A percentile compares a stretch with the other conserved stretches of the same genome.
Conservation (phyloP, 2,888 invertebrate genomes). For the Cheilosia scutellata region DNA sequence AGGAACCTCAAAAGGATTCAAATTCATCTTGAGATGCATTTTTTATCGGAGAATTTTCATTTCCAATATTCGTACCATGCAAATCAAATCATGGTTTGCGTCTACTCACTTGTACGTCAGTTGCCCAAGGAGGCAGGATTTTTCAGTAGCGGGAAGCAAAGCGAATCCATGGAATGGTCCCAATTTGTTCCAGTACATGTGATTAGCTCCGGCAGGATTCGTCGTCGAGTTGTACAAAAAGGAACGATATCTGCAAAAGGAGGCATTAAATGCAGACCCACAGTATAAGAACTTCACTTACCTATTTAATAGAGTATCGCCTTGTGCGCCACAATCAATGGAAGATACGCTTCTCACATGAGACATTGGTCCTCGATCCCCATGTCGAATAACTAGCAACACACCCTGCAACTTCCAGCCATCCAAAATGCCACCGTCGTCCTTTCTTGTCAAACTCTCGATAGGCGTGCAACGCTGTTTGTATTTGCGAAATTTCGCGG, state of each 20-base stretch:
- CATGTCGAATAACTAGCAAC: slow-evolving; percentile 92
- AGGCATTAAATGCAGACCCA: background rate
- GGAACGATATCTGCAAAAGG: slow-evolving; percentile 81
- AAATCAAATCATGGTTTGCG: background rate
- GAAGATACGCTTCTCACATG: slow-evolving; percentile 91
- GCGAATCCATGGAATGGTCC: slow-evolving; percentile 95
- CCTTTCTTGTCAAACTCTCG: slow-evolving; percentile 87
- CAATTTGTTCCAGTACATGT: slow-evolving; percentile 90
- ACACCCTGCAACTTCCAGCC: slow-evolving; percentile 85
- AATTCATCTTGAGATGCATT: slow-evolving; percentile 42
- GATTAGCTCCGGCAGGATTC: slow-evolving; percentile 84
- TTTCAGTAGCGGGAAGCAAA: slow-evolving; percentile 87
- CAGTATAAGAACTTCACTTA: slow-evolving; percentile 61
- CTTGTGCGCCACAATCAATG: slow-evolving; percentile 89
- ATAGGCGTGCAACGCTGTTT: slow-evolving; percentile 90
- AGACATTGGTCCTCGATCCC: slow-evolving; percentile 94
- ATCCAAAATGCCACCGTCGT: slow-evolving; percentile 87
- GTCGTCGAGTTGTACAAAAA: slow-evolving; percentile 81
- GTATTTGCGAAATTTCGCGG: slow-evolving; percentile 88
- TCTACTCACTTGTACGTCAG: slow-evolving; percentile 87
- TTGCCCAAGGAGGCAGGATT: slow-evolving; percentile 92
- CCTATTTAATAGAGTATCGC: slow-evolving; percentile 83
- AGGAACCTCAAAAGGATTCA: slow-evolving; percentile 45
- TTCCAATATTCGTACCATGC: background rate
- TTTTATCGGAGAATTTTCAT: slow-evolving; percentile 15